Evolutionary conservation across 2,113 vertebrate genomes (phyloP).

Genomic region (Gymnorhina tibicen): DNA sequence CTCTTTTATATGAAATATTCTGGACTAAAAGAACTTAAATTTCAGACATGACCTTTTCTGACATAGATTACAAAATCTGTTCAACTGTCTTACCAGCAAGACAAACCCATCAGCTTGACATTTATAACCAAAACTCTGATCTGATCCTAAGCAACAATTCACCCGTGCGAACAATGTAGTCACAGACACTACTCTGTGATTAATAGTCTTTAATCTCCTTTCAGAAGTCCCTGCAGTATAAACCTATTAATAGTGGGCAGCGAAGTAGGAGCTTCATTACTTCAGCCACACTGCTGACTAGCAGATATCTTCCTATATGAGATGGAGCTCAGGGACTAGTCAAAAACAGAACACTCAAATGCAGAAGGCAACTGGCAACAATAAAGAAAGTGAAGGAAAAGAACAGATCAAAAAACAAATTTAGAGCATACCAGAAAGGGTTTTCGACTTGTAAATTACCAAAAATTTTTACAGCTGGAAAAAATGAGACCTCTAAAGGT

Average conservation of each 20-base stretch:
- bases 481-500: neutral
- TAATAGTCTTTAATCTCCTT: conserved; percentile 36
- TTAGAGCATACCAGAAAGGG: neutral
- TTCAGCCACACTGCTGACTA: neutral
- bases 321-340: neutral
- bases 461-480: neutral
- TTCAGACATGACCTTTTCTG: neutral
- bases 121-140: neutral
- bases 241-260: neutral
- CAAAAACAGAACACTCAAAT: neutral
- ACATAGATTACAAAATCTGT: neutral
- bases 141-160: neutral
- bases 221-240: neutral
- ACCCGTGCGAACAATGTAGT: neutral
- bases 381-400: neutral
- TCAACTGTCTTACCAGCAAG: neutral
- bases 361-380: neutral
- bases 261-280: neutral
- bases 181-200: conserved; percentile 3
- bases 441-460: neutral
- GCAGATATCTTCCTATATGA: neutral
- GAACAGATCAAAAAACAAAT: neutral
- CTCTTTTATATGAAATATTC: neutral
- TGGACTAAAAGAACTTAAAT: neutral
- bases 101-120: neutral